Conservation (phyloP, 2,888 invertebrate genomes). For the Automeris io region DNA sequence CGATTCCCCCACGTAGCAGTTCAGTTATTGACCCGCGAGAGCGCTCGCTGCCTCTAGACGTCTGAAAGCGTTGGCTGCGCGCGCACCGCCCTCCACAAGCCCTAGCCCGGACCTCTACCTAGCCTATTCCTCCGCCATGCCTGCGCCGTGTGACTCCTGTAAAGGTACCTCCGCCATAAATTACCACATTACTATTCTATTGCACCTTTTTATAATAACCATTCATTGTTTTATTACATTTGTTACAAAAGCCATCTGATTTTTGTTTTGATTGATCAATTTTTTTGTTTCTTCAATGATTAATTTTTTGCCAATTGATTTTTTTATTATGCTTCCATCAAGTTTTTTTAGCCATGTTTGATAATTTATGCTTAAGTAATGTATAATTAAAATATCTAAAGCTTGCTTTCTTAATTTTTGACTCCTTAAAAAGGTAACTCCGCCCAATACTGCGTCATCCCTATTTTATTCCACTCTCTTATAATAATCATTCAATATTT, state of each 20-base stretch:
- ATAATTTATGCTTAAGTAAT: no score
- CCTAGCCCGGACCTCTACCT: constrained; percentile 31
- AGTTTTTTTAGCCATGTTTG: no score
- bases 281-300: constrained; percentile 15
- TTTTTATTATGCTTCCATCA: no score
- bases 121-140: constrained; percentile 43
- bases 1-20: constrained; percentile 51
- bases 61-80: constrained; percentile 37
- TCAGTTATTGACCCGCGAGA: constrained; percentile 70
- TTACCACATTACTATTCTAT: neutral
- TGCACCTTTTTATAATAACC: neutral
- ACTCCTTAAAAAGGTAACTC: no score
- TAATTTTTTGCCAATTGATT: no score
- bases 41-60: constrained; percentile 23
- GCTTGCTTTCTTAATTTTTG: no score
- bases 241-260: no score
- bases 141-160: constrained; percentile 65
- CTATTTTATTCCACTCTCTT: no score
- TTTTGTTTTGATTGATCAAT: constrained; percentile 14
- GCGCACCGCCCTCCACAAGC: constrained; percentile 37
- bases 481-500: no score
- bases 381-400: no score
- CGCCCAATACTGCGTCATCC: no score
- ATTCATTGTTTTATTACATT: no score
- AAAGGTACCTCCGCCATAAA: constrained; percentile 43